phyloP scores from a whole-genome alignment of 2,113 vertebrate genomes.

The Mungos mungo region DNA sequence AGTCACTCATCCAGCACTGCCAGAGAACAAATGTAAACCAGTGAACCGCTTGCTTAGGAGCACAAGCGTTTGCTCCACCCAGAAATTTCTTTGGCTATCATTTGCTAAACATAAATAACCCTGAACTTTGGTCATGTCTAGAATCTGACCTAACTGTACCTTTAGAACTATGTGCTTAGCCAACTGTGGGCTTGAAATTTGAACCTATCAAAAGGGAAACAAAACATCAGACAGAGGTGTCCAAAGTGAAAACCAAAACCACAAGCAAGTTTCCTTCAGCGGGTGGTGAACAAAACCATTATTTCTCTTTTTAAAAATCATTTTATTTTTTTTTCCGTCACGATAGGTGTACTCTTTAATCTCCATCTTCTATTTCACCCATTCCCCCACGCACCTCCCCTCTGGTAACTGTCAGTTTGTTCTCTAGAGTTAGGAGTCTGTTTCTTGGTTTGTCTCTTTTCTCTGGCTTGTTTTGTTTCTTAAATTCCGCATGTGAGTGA shows the following conservation, averaged over 20 bases:
- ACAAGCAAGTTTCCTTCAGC: slow-evolving; percentile 20
- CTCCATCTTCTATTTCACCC: neutral
- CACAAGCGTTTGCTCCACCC: neutral
- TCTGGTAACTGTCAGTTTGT: neutral
- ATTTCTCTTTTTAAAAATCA: neutral
- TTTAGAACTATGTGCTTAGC: slow-evolving; percentile 22
- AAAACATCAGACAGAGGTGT: slow-evolving; percentile 28
- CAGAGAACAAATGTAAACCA: slow-evolving; percentile 25
- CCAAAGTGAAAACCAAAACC: slow-evolving; percentile 35
- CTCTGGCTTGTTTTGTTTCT: neutral
- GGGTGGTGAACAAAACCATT: neutral
- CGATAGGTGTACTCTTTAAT: neutral
- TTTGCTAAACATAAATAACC: slow-evolving; percentile 51
- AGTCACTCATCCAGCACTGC: neutral
- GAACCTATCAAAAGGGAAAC: slow-evolving; percentile 40
- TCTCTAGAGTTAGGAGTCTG: neutral
- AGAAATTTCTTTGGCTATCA: slow-evolving; percentile 42
- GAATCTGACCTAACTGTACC: slow-evolving; percentile 51
- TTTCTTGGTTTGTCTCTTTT: neutral
- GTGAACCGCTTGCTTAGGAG: slow-evolving; percentile 3
- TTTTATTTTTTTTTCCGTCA: neutral
- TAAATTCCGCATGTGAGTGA: neutral
- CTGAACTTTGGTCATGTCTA: slow-evolving; percentile 39
- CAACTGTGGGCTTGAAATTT: slow-evolving; percentile 42
- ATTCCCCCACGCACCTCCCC: neutral